phyloP scores from a whole-genome alignment of 2,888 invertebrate genomes.

The Anoplius nigerrimus region DNA sequence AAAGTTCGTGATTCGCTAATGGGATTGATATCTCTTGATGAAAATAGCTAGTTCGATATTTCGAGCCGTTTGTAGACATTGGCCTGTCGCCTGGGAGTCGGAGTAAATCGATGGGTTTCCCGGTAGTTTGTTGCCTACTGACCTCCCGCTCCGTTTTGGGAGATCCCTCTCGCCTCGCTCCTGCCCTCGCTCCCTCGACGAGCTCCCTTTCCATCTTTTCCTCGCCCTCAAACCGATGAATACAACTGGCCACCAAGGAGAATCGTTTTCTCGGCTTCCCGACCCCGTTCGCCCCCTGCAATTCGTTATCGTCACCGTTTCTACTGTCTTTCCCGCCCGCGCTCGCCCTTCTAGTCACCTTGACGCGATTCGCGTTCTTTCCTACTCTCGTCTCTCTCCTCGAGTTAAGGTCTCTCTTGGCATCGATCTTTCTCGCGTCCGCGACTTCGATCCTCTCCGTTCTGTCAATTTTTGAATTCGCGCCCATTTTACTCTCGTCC shows the following conservation, averaged over 20 bases:
- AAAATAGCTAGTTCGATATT: not conserved
- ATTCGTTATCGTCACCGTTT: slow-evolving; percentile 18
- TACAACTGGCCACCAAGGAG: slow-evolving; percentile 71
- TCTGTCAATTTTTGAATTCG: not conserved
- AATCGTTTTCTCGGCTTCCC: slow-evolving; percentile 63
- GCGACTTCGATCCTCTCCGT: not conserved
- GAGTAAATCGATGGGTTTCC: slow-evolving; percentile 41
- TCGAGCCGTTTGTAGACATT: slow-evolving; percentile 73
- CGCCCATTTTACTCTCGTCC: not conserved
- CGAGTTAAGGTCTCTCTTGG: not conserved
- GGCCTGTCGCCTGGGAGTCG: slow-evolving; percentile 58
- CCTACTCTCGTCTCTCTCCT: too few species aligned
- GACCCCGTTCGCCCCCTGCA: slow-evolving; percentile 39
- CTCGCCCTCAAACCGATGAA: slow-evolving; percentile 70
- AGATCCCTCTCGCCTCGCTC: slow-evolving; percentile 58
- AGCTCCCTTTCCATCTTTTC: slow-evolving; percentile 43
- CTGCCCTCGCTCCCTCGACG: slow-evolving; percentile 47
- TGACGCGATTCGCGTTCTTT: slow-evolving; percentile 22
- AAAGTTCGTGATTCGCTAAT: not conserved
- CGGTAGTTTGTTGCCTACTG: slow-evolving; percentile 63
- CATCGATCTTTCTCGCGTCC: not conserved
- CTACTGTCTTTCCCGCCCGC: slow-evolving; percentile 34
- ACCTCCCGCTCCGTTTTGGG: slow-evolving; percentile 73
- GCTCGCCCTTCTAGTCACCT: slow-evolving; percentile 32
- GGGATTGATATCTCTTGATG: not conserved